Conservation (phyloP, 2,888 invertebrate species). For the Thelaira solivaga region DNA sequence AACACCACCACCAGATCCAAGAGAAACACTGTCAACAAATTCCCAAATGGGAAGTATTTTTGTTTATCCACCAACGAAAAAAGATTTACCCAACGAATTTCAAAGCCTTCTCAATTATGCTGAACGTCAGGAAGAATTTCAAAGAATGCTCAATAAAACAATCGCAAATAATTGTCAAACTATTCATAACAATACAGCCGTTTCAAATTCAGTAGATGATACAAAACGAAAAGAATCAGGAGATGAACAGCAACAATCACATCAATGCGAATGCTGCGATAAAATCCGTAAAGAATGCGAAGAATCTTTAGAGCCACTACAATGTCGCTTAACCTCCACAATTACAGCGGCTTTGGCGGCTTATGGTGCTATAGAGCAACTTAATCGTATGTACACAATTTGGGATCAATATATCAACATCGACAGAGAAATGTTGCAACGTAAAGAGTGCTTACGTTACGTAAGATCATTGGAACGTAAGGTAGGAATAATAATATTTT, state of each 20-base stretch:
- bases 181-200: constrained; percentile 43
- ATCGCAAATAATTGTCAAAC: constrained; percentile 66
- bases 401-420: constrained; percentile 79
- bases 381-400: constrained; percentile 86
- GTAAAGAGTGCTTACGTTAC: constrained; percentile 84
- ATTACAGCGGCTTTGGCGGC: constrained; percentile 80
- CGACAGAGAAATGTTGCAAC: constrained; percentile 81
- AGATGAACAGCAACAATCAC: constrained; percentile 51
- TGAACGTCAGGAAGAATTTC: constrained; percentile 69
- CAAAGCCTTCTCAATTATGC: constrained; percentile 69
- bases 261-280: constrained; percentile 69
- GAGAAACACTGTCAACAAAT: constrained; percentile 52
- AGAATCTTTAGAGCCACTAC: constrained; percentile 75
- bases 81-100: constrained; percentile 65
- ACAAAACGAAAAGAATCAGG: neutral
- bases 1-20: constrained; percentile 71
- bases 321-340: constrained; percentile 79
- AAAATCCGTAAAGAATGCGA: constrained; percentile 72
- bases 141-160: constrained; percentile 69
- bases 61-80: constrained; percentile 69
- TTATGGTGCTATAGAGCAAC: constrained; percentile 85
- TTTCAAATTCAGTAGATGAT: constrained; percentile 30
- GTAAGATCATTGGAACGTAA: constrained; percentile 83
- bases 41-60: constrained; percentile 67
- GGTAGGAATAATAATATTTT: constrained; percentile 14